A percentile compares a stretch with the other conserved stretches of the same genome.
Evolutionary conservation across 1,140 invertebrate genomes (phyloP).

Genomic region (Euschistus heros): DNA sequence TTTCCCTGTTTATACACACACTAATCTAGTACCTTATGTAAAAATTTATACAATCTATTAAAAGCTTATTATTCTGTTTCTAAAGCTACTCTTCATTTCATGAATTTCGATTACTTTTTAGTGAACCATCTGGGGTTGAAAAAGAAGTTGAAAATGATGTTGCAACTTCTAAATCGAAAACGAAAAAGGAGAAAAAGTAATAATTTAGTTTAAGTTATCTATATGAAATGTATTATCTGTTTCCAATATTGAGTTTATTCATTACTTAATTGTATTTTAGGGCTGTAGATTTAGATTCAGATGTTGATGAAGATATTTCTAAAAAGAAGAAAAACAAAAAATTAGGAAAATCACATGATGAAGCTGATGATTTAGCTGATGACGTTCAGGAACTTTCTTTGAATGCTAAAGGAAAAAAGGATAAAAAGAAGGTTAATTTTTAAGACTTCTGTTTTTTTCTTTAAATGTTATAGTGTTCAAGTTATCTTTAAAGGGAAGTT

Average conservation of each 20-base stretch:
- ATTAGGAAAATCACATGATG: conserved; percentile 31
- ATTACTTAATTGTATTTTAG: not conserved
- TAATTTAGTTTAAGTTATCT: not conserved
- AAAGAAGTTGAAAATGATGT: conserved; percentile 19
- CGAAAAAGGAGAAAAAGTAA: conserved; percentile 25
- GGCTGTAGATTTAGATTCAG: conserved; percentile 34
- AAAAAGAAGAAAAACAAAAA: conserved; percentile 37
- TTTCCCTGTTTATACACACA: too few relatives aligned
- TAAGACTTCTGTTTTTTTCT: too few relatives aligned
- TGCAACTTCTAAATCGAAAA: conserved; percentile 21
- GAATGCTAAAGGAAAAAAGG: conserved; percentile 31
- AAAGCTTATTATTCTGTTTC: not conserved
- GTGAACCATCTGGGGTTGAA: conserved; percentile 15
- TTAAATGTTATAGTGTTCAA: too few relatives aligned
- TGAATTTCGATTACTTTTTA: conserved; percentile 26
- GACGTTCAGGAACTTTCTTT: conserved; percentile 33
- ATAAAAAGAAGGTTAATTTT: conserved; percentile 30
- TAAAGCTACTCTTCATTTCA: conserved; percentile 8
- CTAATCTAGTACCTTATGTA: too few relatives aligned
- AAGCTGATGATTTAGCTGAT: conserved; percentile 33
- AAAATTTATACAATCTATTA: not conserved
- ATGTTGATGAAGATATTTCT: conserved; percentile 37
- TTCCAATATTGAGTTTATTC: not conserved
- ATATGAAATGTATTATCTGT: not conserved
- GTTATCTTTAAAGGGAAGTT: too few relatives aligned